Percentiles rank a stretch among this genome's conserved stretches.
Evolutionary conservation across 2,888 invertebrate genomes (phyloP).

Genomic region (Sminthurides aquaticus): DNA sequence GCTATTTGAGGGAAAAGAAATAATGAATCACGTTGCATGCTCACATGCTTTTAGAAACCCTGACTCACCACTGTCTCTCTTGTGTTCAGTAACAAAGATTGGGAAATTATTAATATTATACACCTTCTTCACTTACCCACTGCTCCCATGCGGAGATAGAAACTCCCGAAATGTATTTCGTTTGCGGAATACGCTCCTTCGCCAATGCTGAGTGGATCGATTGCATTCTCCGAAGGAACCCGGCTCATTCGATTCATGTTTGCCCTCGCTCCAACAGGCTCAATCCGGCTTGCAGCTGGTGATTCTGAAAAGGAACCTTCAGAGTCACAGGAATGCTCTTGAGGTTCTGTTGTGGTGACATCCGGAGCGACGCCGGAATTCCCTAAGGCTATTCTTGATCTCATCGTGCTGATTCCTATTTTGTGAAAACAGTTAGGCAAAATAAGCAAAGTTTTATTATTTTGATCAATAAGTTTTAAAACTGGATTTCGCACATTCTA

Average conservation of each 20-base stretch:
- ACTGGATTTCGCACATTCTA: too few species aligned
- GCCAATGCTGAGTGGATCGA: constrained; percentile 7
- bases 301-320: constrained; percentile 37
- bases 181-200: neutral
- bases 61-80: too few species aligned
- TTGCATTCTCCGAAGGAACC: constrained; percentile 15
- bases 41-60: neutral
- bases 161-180: constrained; percentile 52
- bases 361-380: constrained; percentile 34
- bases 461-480: neutral
- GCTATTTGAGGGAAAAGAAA: constrained; percentile 61
- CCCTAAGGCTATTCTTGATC: constrained; percentile 29
- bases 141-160: constrained; percentile 86
- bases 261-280: constrained; percentile 11
- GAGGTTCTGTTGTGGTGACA: constrained; percentile 29
- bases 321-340: constrained; percentile 23
- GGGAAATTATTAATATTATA: too few species aligned
- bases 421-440: neutral
- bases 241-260: constrained; percentile 8
- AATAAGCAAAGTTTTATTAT: neutral
- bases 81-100: too few species aligned
- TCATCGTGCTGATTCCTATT: constrained; percentile 41
- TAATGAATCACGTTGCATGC: neutral
- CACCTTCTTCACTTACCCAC: constrained; percentile 59
- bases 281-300: constrained; percentile 28